These are phyloP conservation scores for Rapana venosa DNA, from an alignment of 2,888 invertebrate genomes.

Conservation along the genomic window DNA sequence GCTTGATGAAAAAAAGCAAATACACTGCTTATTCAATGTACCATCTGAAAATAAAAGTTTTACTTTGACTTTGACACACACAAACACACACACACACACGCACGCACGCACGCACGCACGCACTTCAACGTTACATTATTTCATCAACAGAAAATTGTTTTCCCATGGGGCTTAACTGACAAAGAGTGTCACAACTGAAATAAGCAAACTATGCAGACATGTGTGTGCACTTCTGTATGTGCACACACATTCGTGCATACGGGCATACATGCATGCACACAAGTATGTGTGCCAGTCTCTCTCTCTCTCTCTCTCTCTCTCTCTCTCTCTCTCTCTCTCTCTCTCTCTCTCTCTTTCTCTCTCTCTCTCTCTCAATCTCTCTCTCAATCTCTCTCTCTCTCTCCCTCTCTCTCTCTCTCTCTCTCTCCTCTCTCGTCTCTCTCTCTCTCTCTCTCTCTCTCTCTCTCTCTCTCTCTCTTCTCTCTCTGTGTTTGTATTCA, in stretches of 20 bases:
- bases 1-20: too few species aligned
- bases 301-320: neutral
- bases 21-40: too few species aligned
- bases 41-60: too few species aligned
- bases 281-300: neutral
- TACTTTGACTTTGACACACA: too few species aligned
- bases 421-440: neutral
- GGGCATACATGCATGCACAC: neutral
- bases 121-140: too few species aligned
- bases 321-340: conserved; percentile 24
- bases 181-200: too few species aligned
- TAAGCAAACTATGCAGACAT: neutral
- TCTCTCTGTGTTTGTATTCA: neutral
- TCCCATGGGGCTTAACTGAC: too few species aligned
- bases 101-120: too few species aligned
- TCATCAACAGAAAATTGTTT: too few species aligned
- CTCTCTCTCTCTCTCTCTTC: neutral
- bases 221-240: conserved; percentile 17
- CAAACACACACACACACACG: too few species aligned
- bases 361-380: neutral
- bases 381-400: neutral
- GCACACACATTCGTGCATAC: neutral
- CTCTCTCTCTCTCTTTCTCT: neutral
- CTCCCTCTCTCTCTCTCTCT: neutral
- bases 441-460: neutral